Base-by-base conservation (phyloP, 1,140 invertebrate genomes). In the Sminthurides bifidus region DNA sequence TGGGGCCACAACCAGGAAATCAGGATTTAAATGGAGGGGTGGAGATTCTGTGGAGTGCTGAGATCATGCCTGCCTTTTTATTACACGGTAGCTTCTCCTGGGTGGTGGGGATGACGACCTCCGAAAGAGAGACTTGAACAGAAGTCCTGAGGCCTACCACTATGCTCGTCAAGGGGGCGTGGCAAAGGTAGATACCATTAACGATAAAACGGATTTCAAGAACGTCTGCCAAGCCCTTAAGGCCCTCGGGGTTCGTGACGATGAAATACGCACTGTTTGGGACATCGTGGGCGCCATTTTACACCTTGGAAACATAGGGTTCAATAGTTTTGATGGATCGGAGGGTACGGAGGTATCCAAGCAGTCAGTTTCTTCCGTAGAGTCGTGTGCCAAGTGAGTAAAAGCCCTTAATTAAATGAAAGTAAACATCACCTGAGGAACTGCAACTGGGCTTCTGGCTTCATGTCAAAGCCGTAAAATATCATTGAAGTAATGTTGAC, bases 211-310 rank as follows among this genome's bases (percentile, higher is more conserved):
- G 48, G 85, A 91, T 68, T 90, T 84, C 67, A 82, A 82, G 68
- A 72, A 76, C 51, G 89, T 93, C 12, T 79, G 80, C 60, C 78
- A 76, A 46, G 92, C 92, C 12, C 84, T 96, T 71, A 83, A 79
- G 59, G 82, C 82, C 0, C 74, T 96, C n/a, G 85, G 87, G n/a
- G 91, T 95, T 70, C 69, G 77, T 1, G 69, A 75, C 26, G 76
- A 80, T 8, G 83, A 92, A 59, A 77, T 83, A n/a, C 79, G 86
- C 41, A 87, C 90, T 14, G 77, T 93, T 55, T 96, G 92, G 92
- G 83, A 80, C 52, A 80, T 94, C 40, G 46, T 49, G 3, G 27
- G 29, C 10, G 17, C 46, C 46, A 33, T 49, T 3, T 19, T 49
- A 4, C 46, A 49, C 12, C 21, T 49, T 5, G 46, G 46, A n/a